Percentiles rank a stretch among this genome's conserved stretches.
These are phyloP conservation scores for Anisognathus igniventris DNA, from an alignment of 2,797 vertebrate genomes.

Conservation along the genomic window DNA sequence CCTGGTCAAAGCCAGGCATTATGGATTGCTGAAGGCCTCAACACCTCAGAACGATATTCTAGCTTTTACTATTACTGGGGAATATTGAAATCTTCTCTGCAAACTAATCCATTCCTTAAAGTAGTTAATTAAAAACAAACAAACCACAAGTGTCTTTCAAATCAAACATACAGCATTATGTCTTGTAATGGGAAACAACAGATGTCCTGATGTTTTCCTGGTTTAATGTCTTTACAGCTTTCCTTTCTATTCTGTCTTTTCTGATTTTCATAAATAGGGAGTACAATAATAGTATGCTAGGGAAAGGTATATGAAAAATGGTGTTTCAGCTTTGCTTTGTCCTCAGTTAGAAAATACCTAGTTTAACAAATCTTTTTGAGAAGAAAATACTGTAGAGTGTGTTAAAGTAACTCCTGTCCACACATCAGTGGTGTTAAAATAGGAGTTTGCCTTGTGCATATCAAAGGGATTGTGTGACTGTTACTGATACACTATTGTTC, in stretches of 20 bases:
- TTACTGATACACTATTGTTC: conserved; percentile 13
- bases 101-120: not conserved
- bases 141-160: not conserved
- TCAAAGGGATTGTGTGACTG: conserved; percentile 10
- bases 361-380: not conserved
- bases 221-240: not conserved
- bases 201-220: not conserved
- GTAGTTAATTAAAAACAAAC: not conserved
- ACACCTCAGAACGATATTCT: not conserved
- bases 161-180: not conserved
- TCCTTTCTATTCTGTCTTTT: not conserved
- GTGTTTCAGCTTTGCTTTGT: not conserved
- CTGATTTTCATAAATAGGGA: not conserved
- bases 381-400: not conserved
- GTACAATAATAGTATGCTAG: not conserved
- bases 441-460: not conserved
- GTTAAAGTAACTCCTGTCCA: not conserved
- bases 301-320: not conserved
- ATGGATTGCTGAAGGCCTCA: not conserved
- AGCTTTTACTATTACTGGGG: not conserved
- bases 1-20: not conserved
- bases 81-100: not conserved
- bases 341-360: not conserved
- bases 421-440: not conserved
- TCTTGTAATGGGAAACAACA: not conserved